Base-by-base conservation (phyloP, 1,140 invertebrate species). In the Oryctes rhinoceros region DNA sequence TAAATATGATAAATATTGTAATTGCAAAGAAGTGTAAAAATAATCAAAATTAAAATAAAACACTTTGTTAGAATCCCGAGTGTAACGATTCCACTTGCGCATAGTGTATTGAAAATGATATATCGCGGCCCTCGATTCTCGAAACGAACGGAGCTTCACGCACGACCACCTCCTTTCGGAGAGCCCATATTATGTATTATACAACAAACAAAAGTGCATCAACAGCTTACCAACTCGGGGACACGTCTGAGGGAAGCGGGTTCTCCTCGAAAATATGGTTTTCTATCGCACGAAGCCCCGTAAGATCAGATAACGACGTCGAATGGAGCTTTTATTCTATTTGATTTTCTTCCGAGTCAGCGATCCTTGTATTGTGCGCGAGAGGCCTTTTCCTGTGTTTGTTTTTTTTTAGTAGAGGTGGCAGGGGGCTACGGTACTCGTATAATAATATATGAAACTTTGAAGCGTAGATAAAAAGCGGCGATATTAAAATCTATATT, bases 281-380 rank as follows among this genome's bases (percentile, higher is more conserved):
- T 44, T 10, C 5, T 44, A 44, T 44, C 39, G 18, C n/a, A 59
- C 18, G 53, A 59, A 13, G 53, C 53, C 53, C 53, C 13, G 53
- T 18, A 15, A 44, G n/a, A 59, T 59, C 53, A 59, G 53, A 59
- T 59, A 59, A 59, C 53, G 18, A 59, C 15, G 6, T 18, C 53
- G 53, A 59, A 59, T 59, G 53, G 53, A 59, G 53, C n/a, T 59
- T 59, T 59, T 59, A 59, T 59, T 59, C 53, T 59, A 15, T 59
- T 59, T 59, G 53, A 59, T 59, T 59, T 59, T 18, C 53, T 18
- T 59, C n/a, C 53, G 53, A 59, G 53, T 59, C 53, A 59, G 13
- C 18, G 53, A 59, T 59, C n/a, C 53, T 44, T 59, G 53, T 59
- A 15, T n/a, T 53, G 53, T 59, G 53, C 53, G 15, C 5, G 4